Conservation (phyloP, 2,113 vertebrate species). For the Brachyhypopomus occidentalis region DNA sequence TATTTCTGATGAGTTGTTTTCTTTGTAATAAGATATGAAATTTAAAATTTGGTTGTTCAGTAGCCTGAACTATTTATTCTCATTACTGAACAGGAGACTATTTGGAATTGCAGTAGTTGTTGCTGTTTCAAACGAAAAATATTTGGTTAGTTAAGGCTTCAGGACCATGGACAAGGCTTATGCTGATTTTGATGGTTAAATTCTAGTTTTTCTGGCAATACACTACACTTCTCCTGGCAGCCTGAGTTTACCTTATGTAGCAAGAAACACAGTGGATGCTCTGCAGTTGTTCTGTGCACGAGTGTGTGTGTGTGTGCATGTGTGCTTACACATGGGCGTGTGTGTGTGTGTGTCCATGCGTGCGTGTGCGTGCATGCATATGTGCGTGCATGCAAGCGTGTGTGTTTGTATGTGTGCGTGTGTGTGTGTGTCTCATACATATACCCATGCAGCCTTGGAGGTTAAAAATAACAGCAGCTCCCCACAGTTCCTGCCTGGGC, state of each 20-base stretch:
- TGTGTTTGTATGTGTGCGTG: neutral
- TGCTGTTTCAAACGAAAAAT: neutral
- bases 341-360: slow-evolving; percentile 21
- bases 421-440: neutral
- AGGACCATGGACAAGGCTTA: slow-evolving; percentile 8
- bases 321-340: neutral
- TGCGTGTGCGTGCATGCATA: slow-evolving; percentile 23
- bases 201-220: neutral
- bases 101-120: neutral
- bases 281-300: neutral
- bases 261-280: slow-evolving; percentile 18
- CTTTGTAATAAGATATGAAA: no score
- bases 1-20: no score
- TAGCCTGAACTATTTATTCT: neutral
- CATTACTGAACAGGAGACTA: neutral
- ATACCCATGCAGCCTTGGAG: slow-evolving; percentile 52
- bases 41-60: neutral
- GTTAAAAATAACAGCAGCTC: slow-evolving; percentile 67
- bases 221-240: slow-evolving; percentile 17
- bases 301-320: neutral
- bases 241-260: neutral
- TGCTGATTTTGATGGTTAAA: neutral
- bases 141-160: neutral
- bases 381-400: neutral
- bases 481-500: slow-evolving; percentile 65